A percentile compares a stretch with the other conserved stretches of the same genome.
Conservation (phyloP, 2,888 invertebrate genomes). For the Caradrina kadenii region DNA sequence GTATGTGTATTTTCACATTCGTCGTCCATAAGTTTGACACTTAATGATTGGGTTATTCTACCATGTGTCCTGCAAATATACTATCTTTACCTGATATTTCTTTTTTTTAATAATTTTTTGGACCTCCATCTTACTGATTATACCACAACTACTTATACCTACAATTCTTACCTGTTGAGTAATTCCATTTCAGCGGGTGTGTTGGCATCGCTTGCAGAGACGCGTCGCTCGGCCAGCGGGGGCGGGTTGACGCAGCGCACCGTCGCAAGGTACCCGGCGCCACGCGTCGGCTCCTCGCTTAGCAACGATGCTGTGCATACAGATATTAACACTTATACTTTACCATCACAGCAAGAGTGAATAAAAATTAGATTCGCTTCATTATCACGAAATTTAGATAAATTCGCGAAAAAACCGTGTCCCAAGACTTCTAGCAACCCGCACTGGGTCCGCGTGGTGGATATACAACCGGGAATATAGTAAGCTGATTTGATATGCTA, state of each 20-base stretch:
- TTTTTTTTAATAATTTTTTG: neutral
- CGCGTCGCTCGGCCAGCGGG: conserved; percentile 86
- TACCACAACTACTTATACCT: neutral
- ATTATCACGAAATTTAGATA: no score
- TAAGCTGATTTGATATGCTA: no score
- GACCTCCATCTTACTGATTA: no score
- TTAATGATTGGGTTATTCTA: neutral
- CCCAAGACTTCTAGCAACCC: no score
- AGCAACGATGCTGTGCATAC: conserved; percentile 80
- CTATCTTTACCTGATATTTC: neutral
- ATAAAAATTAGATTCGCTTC: no score
- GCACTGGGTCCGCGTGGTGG: no score
- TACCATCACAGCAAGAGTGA: no score
- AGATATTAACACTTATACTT: neutral
- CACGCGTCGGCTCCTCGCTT: conserved; percentile 82
- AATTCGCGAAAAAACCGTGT: no score
- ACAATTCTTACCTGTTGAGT: conserved; percentile 76
- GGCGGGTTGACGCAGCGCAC: conserved; percentile 89
- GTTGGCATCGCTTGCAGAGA: conserved; percentile 87
- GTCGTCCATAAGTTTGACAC: neutral
- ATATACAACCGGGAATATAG: no score
- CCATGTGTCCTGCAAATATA: neutral
- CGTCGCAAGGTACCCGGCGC: conserved; percentile 87
- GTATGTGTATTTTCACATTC: conserved; percentile 38
- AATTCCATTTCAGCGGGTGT: conserved; percentile 76